Base-by-base conservation (phyloP, 2,113 vertebrate genomes). In the Pseudorasbora parva region DNA sequence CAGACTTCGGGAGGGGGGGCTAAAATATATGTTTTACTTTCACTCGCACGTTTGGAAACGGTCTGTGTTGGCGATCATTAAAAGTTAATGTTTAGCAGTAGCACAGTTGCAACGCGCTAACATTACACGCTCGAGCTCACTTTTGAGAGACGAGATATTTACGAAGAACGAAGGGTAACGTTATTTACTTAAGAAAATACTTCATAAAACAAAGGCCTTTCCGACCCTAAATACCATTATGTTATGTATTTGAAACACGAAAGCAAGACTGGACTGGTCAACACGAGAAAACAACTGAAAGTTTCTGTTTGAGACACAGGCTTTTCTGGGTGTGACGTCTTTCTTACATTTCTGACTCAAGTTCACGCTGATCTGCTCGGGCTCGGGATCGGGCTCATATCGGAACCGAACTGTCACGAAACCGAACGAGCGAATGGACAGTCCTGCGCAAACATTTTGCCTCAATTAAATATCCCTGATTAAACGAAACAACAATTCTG, bases 11-110 rank as follows among this genome's bases (percentile, higher is more conserved):
- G 23, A 5, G 21, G 23, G 69, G 23, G 11, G 21, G 43, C 68
- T 23, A 23, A 45, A 43, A 21, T 45, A 1, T 8, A 23, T 10
- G 1, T 4, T 19, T 54, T 75, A 19, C 72, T 54, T 75, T 64
- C 27, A 77, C 66, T 54, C 14, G 37, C 82, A 66, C 25, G 74
- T 64, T 79, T 79, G 74, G 43, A 71, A 76, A 82, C 75, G 37
- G 41, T 21, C 19, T 43, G 51, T 41, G 12, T 9, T 43, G 68
- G 62, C 33, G 19, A 71, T 37, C 59, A 23, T 12, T 86, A 23
- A 21, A 74, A n/a, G 81, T 86, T 86, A 86, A 84, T 86, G 69
- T 84, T 86, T 81, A 86, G 49, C 79, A 41, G 62, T 33, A 54
- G 8, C 21, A 37, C 45, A n/a, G 30, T 82, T 59, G 8, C 14